A percentile compares a stretch with the other conserved stretches of the same genome.
Evolutionary conservation across 2,797 vertebrate species (phyloP).

Genomic region (Chiloscyllium punctatum): DNA sequence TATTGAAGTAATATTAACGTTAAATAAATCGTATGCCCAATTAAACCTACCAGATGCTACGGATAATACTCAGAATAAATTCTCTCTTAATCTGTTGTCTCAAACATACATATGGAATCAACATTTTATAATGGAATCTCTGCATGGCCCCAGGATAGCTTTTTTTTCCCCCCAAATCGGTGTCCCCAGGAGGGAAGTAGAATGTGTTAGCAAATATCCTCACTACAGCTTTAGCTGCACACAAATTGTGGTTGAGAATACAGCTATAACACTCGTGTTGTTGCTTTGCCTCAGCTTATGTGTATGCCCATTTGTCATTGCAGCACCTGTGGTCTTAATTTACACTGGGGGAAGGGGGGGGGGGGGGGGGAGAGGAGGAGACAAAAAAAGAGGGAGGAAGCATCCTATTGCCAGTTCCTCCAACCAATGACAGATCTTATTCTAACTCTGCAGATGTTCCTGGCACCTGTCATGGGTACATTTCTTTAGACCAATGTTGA

Average conservation of each 20-base stretch:
- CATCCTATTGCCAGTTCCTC: background rate
- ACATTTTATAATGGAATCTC: background rate
- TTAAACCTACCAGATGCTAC: constrained; percentile 8
- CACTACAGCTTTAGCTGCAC: background rate
- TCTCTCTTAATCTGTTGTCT: constrained; percentile 11
- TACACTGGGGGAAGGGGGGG: too few species aligned
- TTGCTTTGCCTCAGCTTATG: background rate
- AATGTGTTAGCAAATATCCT: constrained; percentile 14
- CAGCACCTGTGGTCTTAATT: background rate
- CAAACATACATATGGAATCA: background rate
- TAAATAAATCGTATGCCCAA: background rate
- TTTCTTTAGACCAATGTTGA: background rate
- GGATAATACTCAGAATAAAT: background rate
- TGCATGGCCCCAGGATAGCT: background rate
- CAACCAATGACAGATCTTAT: too few species aligned
- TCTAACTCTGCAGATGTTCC: background rate
- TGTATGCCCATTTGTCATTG: background rate
- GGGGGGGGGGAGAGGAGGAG: too few species aligned
- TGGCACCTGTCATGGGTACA: background rate
- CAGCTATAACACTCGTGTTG: background rate
- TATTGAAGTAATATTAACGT: constrained; percentile 25
- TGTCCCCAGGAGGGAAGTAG: background rate
- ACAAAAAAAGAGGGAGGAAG: background rate
- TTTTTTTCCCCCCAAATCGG: background rate
- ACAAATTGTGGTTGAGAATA: background rate